A percentile compares a stretch with the other conserved stretches of the same genome.
Conservation (phyloP, 2,888 invertebrate genomes). For the Cheilosia impressa region DNA sequence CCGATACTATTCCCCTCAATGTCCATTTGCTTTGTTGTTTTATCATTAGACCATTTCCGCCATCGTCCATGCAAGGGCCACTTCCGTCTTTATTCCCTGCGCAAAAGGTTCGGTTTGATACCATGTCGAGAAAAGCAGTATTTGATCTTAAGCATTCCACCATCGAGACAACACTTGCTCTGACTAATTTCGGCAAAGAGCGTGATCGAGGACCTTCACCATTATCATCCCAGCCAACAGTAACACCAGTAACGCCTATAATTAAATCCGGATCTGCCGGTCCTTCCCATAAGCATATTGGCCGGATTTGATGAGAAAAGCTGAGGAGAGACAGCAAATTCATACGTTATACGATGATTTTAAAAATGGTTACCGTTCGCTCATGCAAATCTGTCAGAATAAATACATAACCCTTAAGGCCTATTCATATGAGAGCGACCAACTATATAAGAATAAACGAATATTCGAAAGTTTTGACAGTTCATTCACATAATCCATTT, state of each 20-base stretch:
- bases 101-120: conserved; percentile 80
- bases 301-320: conserved; percentile 78
- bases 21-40: conserved; percentile 82
- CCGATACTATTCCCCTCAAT: conserved; percentile 84
- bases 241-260: conserved; percentile 83
- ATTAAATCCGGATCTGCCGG: conserved; percentile 78
- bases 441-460: too few relatives aligned
- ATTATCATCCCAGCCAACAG: conserved; percentile 85
- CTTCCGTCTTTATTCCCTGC: conserved; percentile 78
- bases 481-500: too few relatives aligned
- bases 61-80: conserved; percentile 84
- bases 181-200: conserved; percentile 83
- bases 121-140: conserved; percentile 76
- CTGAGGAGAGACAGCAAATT: conserved; percentile 66
- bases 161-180: conserved; percentile 84
- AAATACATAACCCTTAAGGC: too few relatives aligned
- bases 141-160: conserved; percentile 84
- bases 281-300: conserved; percentile 81
- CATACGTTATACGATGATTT: too few relatives aligned
- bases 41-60: conserved; percentile 86
- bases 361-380: too few relatives aligned
- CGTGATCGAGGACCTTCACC: conserved; percentile 76
- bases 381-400: too few relatives aligned
- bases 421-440: too few relatives aligned
- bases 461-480: too few relatives aligned